A percentile compares a stretch with the other conserved stretches of the same genome.
Evolutionary conservation across 2,888 invertebrate species (phyloP).

Genomic region (Stratiomys singularior): DNA sequence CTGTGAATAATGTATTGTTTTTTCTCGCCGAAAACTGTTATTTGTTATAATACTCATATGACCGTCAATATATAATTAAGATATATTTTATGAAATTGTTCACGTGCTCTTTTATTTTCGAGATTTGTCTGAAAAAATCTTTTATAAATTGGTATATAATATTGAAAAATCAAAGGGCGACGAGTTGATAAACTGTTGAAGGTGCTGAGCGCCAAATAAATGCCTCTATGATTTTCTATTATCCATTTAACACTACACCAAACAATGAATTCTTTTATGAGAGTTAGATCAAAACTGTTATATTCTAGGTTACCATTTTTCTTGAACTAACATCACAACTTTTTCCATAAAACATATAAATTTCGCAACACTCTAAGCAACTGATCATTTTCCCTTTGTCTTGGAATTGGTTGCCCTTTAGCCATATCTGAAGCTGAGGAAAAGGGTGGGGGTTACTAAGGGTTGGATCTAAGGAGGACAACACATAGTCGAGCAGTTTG

Average conservation of each 20-base stretch:
- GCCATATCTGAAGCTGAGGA: neutral
- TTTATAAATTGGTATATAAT: too few species aligned
- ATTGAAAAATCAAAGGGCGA: too few species aligned
- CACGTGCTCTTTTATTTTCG: too few species aligned
- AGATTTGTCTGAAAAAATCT: too few species aligned
- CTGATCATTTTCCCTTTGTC: neutral
- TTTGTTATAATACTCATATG: constrained; percentile 25
- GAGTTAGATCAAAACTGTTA: neutral
- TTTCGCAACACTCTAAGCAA: neutral
- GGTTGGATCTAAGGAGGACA: neutral
- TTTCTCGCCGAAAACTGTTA: constrained; percentile 14
- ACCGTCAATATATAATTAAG: neutral
- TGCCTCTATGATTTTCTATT: too few species aligned
- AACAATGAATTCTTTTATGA: too few species aligned
- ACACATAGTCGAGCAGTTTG: neutral
- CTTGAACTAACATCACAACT: too few species aligned
- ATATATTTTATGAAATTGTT: neutral
- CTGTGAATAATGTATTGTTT: neutral
- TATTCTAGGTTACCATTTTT: too few species aligned
- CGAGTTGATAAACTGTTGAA: too few species aligned
- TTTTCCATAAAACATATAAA: too few species aligned
- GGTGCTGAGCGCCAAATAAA: too few species aligned
- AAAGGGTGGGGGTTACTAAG: neutral
- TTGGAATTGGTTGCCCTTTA: neutral
- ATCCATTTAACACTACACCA: too few species aligned